These are phyloP conservation scores for Caenorhabditis zanzibari DNA, from an alignment of 2,888 invertebrate genomes.

Conservation along the genomic window DNA sequence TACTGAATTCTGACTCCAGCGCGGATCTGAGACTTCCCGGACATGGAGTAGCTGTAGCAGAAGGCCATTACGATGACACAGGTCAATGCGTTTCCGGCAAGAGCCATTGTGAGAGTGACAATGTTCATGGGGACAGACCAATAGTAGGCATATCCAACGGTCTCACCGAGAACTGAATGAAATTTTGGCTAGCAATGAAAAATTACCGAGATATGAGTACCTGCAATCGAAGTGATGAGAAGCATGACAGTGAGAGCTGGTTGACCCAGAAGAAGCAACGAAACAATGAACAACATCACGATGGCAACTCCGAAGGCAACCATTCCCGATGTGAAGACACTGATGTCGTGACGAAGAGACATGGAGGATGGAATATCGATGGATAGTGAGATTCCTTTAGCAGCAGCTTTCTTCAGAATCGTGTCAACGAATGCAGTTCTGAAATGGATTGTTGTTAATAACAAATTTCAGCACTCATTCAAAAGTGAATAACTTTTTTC, in stretches of 20 bases:
- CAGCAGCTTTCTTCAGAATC: constrained; percentile 69
- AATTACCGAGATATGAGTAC: too few species aligned
- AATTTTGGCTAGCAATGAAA: too few species aligned
- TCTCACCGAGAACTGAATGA: constrained; percentile 73
- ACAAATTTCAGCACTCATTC: too few species aligned
- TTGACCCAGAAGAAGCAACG: constrained; percentile 75
- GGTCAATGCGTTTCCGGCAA: constrained; percentile 78
- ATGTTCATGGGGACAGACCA: constrained; percentile 81
- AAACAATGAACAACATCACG: constrained; percentile 66
- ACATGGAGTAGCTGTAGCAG: constrained; percentile 80
- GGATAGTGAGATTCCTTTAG: constrained; percentile 76
- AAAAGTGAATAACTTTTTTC: too few species aligned
- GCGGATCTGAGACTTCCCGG: constrained; percentile 76
- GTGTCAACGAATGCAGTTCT: constrained; percentile 51
- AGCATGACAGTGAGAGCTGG: constrained; percentile 74
- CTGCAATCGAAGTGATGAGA: constrained; percentile 68
- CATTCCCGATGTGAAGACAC: constrained; percentile 71
- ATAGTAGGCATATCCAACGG: constrained; percentile 73
- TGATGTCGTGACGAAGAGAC: constrained; percentile 81
- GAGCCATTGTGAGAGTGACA: constrained; percentile 77
- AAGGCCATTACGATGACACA: constrained; percentile 78
- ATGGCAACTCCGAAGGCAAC: constrained; percentile 71
- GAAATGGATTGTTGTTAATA: background rate
- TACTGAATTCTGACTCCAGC: constrained; percentile 78
- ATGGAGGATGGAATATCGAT: constrained; percentile 79